A percentile compares a stretch with the other conserved stretches of the same genome.
These are phyloP conservation scores for Apodemia mormo DNA, from an alignment of 2,888 invertebrate species.

Conservation along the genomic window DNA sequence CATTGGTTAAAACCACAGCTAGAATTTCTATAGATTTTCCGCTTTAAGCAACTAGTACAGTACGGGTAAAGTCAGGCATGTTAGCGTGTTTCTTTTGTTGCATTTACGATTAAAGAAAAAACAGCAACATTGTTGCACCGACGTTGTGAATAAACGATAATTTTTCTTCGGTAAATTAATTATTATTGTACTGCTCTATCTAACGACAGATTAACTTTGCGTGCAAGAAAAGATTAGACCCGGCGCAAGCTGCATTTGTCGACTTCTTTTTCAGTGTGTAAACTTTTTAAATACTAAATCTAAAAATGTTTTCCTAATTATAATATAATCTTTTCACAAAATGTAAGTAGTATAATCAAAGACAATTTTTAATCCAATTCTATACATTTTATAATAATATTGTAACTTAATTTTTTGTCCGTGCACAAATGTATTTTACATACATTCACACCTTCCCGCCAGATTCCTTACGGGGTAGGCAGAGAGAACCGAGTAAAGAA, in stretches of 20 bases:
- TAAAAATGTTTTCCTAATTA: neutral
- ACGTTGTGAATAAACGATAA: neutral
- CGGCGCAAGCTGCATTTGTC: neutral
- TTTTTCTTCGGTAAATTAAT: conserved; percentile 10
- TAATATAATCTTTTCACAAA: neutral
- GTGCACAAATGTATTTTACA: too few relatives aligned
- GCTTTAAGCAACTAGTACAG: too few relatives aligned
- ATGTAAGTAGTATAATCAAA: too few relatives aligned
- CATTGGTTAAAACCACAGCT: too few relatives aligned
- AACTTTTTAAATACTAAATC: neutral
- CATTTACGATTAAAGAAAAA: too few relatives aligned
- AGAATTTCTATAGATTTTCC: too few relatives aligned
- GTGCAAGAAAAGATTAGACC: neutral
- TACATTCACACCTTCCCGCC: too few relatives aligned
- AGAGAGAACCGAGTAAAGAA: too few relatives aligned
- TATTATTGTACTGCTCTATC: neutral
- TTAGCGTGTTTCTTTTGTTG: neutral
- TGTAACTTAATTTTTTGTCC: too few relatives aligned
- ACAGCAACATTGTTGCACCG: neutral
- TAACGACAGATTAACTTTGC: neutral
- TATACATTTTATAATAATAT: too few relatives aligned
- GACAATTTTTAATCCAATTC: too few relatives aligned
- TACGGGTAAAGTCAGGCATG: neutral
- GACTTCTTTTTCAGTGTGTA: neutral
- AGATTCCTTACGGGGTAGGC: too few relatives aligned